A percentile compares a stretch with the other conserved stretches of the same genome.
Conservation (phyloP, 2,113 vertebrate genomes). For the Dicentrarchus labrax region DNA sequence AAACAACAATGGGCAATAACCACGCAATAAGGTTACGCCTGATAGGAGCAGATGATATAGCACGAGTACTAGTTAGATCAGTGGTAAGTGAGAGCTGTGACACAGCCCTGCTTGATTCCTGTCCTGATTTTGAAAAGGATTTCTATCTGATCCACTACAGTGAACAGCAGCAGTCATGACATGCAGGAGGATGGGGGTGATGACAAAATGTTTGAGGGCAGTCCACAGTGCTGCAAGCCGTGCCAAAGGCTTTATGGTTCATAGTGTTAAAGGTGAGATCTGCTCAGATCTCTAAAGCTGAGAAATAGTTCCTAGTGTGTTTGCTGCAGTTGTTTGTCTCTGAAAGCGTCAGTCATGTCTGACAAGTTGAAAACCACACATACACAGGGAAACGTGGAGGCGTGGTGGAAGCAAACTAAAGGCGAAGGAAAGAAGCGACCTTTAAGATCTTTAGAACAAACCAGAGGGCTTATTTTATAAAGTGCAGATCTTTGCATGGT, state of each 20-base stretch:
- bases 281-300: conserved; percentile 12
- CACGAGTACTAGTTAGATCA: background rate
- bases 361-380: background rate
- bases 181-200: background rate
- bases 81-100: background rate
- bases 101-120: background rate
- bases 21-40: too few species aligned
- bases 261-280: conserved; percentile 20
- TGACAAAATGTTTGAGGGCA: background rate
- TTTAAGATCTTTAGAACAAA: background rate
- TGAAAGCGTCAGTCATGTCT: background rate
- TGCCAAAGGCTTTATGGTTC: background rate
- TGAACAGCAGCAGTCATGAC: conserved; percentile 1
- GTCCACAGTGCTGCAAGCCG: background rate
- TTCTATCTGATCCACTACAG: background rate
- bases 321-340: background rate
- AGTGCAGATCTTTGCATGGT: background rate
- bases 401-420: background rate
- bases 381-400: background rate
- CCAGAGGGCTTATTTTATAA: background rate
- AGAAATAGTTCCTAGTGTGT: background rate
- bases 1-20: background rate
- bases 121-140: background rate
- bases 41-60: background rate
- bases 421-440: background rate